phyloP scores from a whole-genome alignment of 2,888 invertebrate species.

The Rhogogaster chlorosoma region DNA sequence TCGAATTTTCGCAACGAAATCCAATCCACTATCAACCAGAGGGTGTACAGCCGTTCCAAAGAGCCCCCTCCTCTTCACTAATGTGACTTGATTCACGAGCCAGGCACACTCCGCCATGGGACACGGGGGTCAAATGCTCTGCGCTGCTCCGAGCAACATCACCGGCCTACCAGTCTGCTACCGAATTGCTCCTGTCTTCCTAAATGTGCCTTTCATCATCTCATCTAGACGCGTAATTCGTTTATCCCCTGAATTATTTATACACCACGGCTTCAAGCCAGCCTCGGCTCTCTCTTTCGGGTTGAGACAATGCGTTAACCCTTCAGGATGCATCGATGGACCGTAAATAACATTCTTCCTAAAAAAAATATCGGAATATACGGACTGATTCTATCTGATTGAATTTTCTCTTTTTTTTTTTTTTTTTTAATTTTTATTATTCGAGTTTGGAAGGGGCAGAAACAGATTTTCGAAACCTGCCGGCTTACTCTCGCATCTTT shows the following conservation, averaged over 20 bases:
- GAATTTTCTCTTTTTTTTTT: too few species aligned
- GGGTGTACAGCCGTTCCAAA: constrained; percentile 70
- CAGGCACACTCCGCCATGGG: constrained; percentile 63
- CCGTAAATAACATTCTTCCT: neutral
- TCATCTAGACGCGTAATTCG: constrained; percentile 74
- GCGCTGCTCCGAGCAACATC: constrained; percentile 57
- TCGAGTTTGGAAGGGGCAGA: neutral
- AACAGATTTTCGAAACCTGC: neutral
- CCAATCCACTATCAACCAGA: constrained; percentile 76
- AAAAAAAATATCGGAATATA: neutral
- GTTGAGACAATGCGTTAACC: constrained; percentile 23
- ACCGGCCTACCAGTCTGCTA: neutral
- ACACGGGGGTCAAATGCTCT: constrained; percentile 74
- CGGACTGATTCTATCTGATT: too few species aligned
- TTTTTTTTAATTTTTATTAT: too few species aligned
- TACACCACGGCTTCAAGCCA: constrained; percentile 61
- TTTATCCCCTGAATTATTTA: constrained; percentile 76
- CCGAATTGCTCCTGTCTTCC: constrained; percentile 60
- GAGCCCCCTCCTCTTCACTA: constrained; percentile 62
- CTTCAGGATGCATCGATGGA: neutral
- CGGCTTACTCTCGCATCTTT: neutral
- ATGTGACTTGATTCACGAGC: constrained; percentile 78
- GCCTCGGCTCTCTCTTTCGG: neutral
- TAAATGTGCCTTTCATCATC: constrained; percentile 77
- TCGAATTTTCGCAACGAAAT: constrained; percentile 76